Percentiles rank a stretch among this genome's conserved stretches.
Conservation (phyloP, 2,797 vertebrate species). For the Podarcis lilfordi region DNA sequence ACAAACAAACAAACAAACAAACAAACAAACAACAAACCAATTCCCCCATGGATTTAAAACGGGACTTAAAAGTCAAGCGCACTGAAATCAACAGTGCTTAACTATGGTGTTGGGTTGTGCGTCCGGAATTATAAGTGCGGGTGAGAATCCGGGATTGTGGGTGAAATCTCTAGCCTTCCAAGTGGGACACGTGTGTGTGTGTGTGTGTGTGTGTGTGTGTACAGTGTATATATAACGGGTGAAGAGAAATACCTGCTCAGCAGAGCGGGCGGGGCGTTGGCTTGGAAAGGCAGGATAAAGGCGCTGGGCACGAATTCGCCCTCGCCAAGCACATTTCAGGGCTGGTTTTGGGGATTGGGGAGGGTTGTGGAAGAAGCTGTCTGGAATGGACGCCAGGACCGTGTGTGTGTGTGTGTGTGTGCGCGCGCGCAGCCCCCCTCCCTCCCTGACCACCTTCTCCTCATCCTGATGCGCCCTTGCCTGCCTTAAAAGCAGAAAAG, state of each 20-base stretch:
- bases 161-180: neutral
- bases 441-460: constrained; percentile 9
- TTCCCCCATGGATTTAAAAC: neutral
- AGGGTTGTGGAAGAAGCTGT: too few relatives aligned
- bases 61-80: neutral
- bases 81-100: neutral
- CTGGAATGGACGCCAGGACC: too few relatives aligned
- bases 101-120: neutral
- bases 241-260: neutral
- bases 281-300: neutral
- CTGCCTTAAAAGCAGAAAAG: neutral
- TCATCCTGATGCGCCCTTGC: constrained; percentile 46
- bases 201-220: too few relatives aligned
- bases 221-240: neutral
- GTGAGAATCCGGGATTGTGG: too few relatives aligned
- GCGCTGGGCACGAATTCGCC: neutral
- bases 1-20: neutral
- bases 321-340: neutral
- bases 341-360: neutral
- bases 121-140: neutral
- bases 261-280: neutral
- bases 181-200: neutral
- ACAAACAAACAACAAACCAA: too few relatives aligned
- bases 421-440: too few relatives aligned
- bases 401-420: too few relatives aligned